A percentile compares a stretch with the other conserved stretches of the same genome.
Conservation (phyloP, 30 jellyfish, hydroid and myxozoan species). For the Rhopilema esculentum region DNA sequence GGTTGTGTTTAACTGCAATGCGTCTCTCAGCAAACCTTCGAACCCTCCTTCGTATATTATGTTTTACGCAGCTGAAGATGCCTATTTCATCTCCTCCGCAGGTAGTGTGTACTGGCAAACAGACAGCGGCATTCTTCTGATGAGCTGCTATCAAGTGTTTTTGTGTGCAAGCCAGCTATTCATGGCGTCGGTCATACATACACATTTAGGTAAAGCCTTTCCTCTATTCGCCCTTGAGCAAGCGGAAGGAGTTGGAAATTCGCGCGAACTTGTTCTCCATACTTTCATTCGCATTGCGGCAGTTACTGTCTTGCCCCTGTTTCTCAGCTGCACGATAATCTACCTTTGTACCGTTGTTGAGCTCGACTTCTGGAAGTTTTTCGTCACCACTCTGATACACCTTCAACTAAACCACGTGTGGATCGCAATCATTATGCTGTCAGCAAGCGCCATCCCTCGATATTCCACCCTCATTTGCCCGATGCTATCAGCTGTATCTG, state of each 20-base stretch:
- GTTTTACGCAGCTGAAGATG: no score
- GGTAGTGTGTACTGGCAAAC: slow-evolving; percentile 91
- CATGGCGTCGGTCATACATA: slow-evolving; percentile 90
- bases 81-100: neutral
- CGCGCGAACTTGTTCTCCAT: slow-evolving; percentile 80
- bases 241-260: slow-evolving; percentile 92
- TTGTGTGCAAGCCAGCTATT: slow-evolving; percentile 96
- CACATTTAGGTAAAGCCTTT: slow-evolving; percentile 73
- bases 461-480: slow-evolving; percentile 89
- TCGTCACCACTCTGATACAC: slow-evolving; percentile 80
- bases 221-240: slow-evolving; percentile 84
- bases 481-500: slow-evolving; percentile 90
- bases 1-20: no score
- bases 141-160: slow-evolving; percentile 93
- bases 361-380: slow-evolving; percentile 65
- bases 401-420: slow-evolving; percentile 85
- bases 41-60: no score
- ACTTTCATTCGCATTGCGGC: slow-evolving; percentile 82
- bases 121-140: slow-evolving; percentile 74
- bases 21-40: no score
- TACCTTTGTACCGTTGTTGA: slow-evolving; percentile 78
- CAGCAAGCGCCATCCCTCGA: slow-evolving; percentile 71
- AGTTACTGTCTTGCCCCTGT: slow-evolving; percentile 68
- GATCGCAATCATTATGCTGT: slow-evolving; percentile 79
- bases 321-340: slow-evolving; percentile 69